Conservation (phyloP, 2,888 invertebrate species). For the Pollenia angustigena region DNA sequence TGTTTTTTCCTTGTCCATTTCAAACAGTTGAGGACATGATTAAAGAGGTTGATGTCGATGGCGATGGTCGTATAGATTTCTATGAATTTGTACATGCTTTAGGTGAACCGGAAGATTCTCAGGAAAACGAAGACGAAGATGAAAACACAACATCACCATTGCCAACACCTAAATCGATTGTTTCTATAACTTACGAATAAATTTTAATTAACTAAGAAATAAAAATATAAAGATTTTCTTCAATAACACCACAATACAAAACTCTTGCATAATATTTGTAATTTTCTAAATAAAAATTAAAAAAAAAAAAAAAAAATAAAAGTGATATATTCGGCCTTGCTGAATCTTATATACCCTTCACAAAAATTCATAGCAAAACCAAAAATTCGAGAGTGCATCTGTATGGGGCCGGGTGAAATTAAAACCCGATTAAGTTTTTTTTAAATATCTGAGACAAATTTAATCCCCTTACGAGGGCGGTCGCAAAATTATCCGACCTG, state of each 20-base stretch:
- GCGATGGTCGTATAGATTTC: slow-evolving; percentile 96
- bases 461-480: too few species aligned
- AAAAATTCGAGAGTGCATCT: too few species aligned
- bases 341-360: too few species aligned
- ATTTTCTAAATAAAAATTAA: neutral
- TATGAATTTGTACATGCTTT: slow-evolving; percentile 94
- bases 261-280: slow-evolving; percentile 26
- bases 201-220: slow-evolving; percentile 43
- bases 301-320: neutral
- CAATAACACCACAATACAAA: neutral
- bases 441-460: too few species aligned
- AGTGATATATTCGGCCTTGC: too few species aligned
- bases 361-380: too few species aligned
- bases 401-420: too few species aligned
- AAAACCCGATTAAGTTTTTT: too few species aligned
- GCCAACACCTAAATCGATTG: slow-evolving; percentile 82
- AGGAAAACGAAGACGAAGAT: slow-evolving; percentile 90
- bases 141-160: slow-evolving; percentile 85
- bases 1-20: neutral
- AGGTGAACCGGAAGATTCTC: slow-evolving; percentile 93
- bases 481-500: too few species aligned
- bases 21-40: slow-evolving; percentile 96
- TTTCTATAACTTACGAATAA: slow-evolving; percentile 80
- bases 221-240: neutral
- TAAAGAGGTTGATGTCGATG: slow-evolving; percentile 97